phyloP scores from a whole-genome alignment of 37 sponge, comb jelly and placozoan species.

The Lycopodina hypogea region DNA sequence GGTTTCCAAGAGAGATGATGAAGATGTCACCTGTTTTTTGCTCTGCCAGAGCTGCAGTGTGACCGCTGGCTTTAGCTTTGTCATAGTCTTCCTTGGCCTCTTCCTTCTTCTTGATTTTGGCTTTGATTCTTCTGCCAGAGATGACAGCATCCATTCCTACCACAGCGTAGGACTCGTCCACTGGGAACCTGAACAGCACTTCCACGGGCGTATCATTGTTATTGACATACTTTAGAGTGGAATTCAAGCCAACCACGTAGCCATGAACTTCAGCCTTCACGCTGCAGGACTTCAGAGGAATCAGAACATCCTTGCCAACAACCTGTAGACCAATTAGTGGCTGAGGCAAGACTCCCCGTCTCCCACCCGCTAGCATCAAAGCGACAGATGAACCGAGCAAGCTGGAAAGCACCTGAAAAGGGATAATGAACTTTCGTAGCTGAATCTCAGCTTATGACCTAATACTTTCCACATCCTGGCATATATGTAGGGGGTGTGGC shows the following conservation, averaged over 20 bases:
- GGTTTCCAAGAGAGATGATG: conserved; percentile 74
- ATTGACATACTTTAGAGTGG: conserved; percentile 66
- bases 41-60: conserved; percentile 69
- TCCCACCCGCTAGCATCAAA: too few species aligned
- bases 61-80: conserved; percentile 71
- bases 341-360: background rate
- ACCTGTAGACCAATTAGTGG: conserved; percentile 15
- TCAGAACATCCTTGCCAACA: background rate
- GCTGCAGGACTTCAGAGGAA: conserved; percentile 57
- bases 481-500: too few species aligned
- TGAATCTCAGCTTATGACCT: too few species aligned
- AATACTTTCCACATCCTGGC: too few species aligned
- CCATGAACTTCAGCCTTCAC: conserved; percentile 41
- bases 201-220: conserved; percentile 48
- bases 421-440: too few species aligned
- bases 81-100: conserved; percentile 68
- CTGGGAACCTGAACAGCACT: conserved; percentile 70
- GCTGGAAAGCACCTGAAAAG: too few species aligned
- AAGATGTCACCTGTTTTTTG: conserved; percentile 76
- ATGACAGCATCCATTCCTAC: conserved; percentile 65
- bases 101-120: conserved; percentile 66
- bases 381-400: too few species aligned
- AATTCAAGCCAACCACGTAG: conserved; percentile 56
- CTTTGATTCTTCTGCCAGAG: conserved; percentile 60
- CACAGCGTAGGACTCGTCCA: conserved; percentile 71